phyloP scores from a whole-genome alignment of 2,797 vertebrate genomes.

The Urocyon cinereoargenteus region DNA sequence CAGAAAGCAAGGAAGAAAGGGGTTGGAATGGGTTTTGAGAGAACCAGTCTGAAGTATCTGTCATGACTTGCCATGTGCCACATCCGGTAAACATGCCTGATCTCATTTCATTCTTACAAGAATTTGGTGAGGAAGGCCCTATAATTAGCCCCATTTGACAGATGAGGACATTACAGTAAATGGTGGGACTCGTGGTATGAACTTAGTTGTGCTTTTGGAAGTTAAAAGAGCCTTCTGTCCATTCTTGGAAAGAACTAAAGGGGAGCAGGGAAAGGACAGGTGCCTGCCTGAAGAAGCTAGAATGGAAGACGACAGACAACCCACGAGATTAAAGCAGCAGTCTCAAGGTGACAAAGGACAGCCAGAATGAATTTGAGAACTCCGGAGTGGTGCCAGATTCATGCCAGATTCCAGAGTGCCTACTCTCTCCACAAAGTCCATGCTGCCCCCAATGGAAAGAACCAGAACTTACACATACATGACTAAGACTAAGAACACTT shows the following conservation, averaged over 20 bases:
- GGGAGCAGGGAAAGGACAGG: not conserved
- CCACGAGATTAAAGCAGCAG: not conserved
- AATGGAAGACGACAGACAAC: not conserved
- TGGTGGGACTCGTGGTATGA: not conserved
- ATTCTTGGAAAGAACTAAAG: not conserved
- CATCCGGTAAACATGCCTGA: not conserved
- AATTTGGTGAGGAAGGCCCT: not conserved
- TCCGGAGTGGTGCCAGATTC: not conserved
- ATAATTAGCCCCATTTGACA: not conserved
- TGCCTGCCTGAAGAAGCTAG: not conserved
- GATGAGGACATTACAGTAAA: not conserved
- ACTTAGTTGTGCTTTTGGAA: not conserved
- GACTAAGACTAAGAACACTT: not conserved
- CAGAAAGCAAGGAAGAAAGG: not conserved
- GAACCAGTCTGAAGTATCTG: constrained; percentile 5
- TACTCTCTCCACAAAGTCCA: not conserved
- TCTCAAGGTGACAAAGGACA: constrained; percentile 60
- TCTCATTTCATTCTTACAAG: constrained; percentile 29
- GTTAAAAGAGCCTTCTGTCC: not conserved
- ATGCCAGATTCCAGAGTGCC: not conserved
- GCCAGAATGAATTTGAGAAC: constrained; percentile 39
- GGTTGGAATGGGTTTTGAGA: not conserved
- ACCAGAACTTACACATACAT: not conserved
- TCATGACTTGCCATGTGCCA: not conserved
- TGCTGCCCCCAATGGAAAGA: not conserved